Evolutionary conservation across 2,113 vertebrate species (phyloP).

Genomic region (Marcusenius ussheri): DNA sequence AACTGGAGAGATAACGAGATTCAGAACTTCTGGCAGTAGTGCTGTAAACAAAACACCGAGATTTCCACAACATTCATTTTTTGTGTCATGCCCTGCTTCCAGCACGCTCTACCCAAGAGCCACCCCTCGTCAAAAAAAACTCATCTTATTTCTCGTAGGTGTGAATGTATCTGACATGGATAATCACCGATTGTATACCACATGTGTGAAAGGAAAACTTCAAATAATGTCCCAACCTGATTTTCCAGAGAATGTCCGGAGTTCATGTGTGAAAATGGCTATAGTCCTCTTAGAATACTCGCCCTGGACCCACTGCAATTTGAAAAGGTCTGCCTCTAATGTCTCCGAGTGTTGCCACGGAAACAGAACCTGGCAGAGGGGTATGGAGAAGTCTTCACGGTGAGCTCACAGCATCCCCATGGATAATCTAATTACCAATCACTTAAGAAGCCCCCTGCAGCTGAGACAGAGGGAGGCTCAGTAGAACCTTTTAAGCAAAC

Average conservation of each 20-base stretch:
- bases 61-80: background rate
- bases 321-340: background rate
- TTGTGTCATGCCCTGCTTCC: background rate
- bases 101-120: background rate
- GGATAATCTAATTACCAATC: conserved; percentile 60
- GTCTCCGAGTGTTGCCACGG: background rate
- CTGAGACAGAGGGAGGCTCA: conserved; percentile 39
- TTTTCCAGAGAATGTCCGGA: background rate
- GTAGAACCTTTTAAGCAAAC: conserved; percentile 41
- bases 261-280: background rate
- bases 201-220: background rate
- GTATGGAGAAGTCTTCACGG: background rate
- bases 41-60: background rate
- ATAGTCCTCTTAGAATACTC: background rate
- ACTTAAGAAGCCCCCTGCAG: conserved; percentile 34
- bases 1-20: background rate
- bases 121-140: background rate
- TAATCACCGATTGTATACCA: background rate
- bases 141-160: background rate
- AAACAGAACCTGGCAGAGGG: background rate
- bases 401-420: conserved; percentile 47
- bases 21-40: background rate
- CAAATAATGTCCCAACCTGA: background rate
- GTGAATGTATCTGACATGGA: background rate
- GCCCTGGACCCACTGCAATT: background rate